Evolutionary conservation across 2,888 invertebrate genomes (phyloP).

Genomic region (Diadegma fenestrale): DNA sequence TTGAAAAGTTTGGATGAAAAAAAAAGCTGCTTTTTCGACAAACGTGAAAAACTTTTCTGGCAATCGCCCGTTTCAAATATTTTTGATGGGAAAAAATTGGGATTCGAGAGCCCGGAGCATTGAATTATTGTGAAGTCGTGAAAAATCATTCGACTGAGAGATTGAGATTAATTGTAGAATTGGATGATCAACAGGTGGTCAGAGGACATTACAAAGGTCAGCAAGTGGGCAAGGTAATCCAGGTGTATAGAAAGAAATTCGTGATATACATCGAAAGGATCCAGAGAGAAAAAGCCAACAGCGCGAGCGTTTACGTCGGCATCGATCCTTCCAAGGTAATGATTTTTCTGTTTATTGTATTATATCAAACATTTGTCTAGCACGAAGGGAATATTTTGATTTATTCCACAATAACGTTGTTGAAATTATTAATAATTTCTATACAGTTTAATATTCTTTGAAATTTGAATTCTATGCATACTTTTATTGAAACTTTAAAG

Average conservation of each 20-base stretch:
- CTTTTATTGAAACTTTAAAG: background rate
- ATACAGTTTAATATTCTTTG: background rate
- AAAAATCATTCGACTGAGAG: background rate
- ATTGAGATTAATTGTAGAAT: conserved; percentile 43
- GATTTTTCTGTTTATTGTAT: background rate
- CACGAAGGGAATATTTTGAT: background rate
- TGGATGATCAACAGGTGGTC: conserved; percentile 89
- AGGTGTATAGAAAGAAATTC: conserved; percentile 99
- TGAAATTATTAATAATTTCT: background rate
- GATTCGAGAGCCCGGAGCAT: background rate
- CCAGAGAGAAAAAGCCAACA: conserved; percentile 99
- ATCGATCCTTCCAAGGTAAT: conserved; percentile 98
- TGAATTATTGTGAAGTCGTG: background rate
- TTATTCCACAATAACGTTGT: background rate
- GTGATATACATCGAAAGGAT: conserved; percentile 99
- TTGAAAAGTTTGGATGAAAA: too few species aligned
- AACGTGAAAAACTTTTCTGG: too few species aligned
- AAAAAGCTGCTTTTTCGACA: too few species aligned
- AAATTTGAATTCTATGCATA: background rate
- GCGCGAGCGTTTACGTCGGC: conserved; percentile 98
- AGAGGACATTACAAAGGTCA: conserved; percentile 99
- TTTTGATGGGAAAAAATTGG: background rate
- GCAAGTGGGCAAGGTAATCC: conserved; percentile 99
- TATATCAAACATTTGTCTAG: background rate
- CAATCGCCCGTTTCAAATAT: too few species aligned